These are phyloP conservation scores for Typhlichthys subterraneus DNA, from an alignment of 2,797 vertebrate genomes.

Conservation along the genomic window DNA sequence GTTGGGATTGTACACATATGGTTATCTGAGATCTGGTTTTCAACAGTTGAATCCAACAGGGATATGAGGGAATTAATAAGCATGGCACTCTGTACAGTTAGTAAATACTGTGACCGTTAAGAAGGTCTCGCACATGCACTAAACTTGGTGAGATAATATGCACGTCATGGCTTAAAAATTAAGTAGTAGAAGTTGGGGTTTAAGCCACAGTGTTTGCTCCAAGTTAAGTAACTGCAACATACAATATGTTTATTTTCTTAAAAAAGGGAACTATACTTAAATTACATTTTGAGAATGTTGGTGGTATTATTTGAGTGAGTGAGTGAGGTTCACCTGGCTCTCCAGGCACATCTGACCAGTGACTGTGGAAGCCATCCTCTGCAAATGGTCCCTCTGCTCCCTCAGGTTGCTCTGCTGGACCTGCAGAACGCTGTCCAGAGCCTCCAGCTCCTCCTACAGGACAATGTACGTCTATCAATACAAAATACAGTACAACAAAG, in stretches of 20 bases:
- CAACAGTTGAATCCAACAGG: conserved; percentile 23
- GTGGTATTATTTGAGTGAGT: background rate
- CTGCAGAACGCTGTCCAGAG: conserved; percentile 84
- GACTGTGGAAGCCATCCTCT: conserved; percentile 89
- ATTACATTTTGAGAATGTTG: background rate
- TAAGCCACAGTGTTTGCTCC: too few species aligned
- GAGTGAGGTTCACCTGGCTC: conserved; percentile 84
- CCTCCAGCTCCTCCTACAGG: conserved; percentile 86
- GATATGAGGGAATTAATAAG: conserved; percentile 4
- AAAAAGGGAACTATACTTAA: too few species aligned
- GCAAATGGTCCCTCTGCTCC: conserved; percentile 89
- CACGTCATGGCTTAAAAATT: background rate
- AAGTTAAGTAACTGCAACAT: too few species aligned
- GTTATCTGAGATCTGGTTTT: conserved; percentile 17
- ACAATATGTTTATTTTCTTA: too few species aligned
- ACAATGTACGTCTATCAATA: conserved; percentile 16
- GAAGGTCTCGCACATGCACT: background rate
- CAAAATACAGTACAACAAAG: background rate
- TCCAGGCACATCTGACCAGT: conserved; percentile 96
- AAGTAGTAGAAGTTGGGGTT: too few species aligned
- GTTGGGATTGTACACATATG: background rate
- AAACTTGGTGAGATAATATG: background rate
- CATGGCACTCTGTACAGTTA: background rate
- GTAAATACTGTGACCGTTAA: conserved; percentile 1
- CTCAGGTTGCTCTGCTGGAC: conserved; percentile 83